Base-by-base conservation (phyloP, 92 coral and sea anemone genomes). In the Isaurus tuberculatus region DNA sequence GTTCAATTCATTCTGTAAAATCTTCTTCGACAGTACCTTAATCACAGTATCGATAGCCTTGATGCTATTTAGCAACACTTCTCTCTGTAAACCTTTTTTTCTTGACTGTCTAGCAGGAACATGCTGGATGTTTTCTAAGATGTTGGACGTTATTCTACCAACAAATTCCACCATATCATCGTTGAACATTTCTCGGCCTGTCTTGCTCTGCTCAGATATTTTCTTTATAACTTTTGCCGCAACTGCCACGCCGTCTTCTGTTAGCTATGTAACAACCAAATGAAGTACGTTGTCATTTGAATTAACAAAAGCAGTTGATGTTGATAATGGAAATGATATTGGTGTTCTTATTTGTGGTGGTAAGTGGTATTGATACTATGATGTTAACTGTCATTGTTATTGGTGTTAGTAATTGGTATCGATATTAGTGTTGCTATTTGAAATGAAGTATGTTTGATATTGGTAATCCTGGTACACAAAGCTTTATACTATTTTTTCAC, bases 91-190 rank as follows among this genome's bases (percentile, higher is more conserved):
- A 1, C 11, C 26, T 25, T 22, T 28, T n/a, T 19, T 37, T 20
- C 14, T 15, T 57, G 16, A 8, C 22, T 25, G 25, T 27, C 55
- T 16, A 29, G n/a, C 73, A 58, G 27, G 44, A 64, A 34, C 3
- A 28, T 61, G 46, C 34, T 67, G 43, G 27, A 31, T 40, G 33
- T 73, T 57, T 58, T 84, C 70, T n/a, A 89, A 1, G 13, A 89
- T 48, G 43, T 89, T 89, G 20, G 92, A 85, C 32, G 89, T 60
- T 42, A 81, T 31, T 73, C 44, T 80, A 51, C 89, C 70, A 5
- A 89, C 80, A 19, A 89, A 65, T 16, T 86, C 36, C 19, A 89
- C 66, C 7, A 80, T 53, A 40, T 80, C 73, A 8, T 74, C 86
- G 23, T 46, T 81, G 14, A 73, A 65, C 64, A 51, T 67, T 32